These are phyloP conservation scores for Chinchilla lanigera DNA, from an alignment of 2,113 vertebrate genomes.

Conservation along the genomic window DNA sequence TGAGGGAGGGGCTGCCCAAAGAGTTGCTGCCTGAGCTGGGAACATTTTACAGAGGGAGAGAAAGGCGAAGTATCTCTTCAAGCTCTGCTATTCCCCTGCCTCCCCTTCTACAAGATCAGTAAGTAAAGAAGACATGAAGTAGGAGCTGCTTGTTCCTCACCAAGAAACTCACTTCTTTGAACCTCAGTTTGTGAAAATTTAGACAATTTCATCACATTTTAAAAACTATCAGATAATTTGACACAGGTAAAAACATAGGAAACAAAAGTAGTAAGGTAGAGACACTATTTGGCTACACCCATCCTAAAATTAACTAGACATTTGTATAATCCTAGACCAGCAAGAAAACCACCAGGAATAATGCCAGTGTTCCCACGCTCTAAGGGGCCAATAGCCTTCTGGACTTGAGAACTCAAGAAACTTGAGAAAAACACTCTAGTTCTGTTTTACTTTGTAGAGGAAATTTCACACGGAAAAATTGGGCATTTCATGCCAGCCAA, in stretches of 20 bases:
- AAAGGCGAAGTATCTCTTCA: background rate
- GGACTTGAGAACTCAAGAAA: background rate
- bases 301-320: background rate
- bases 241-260: slow-evolving; percentile 22
- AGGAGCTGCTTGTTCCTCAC: background rate
- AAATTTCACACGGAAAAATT: background rate
- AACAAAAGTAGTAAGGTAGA: slow-evolving; percentile 14
- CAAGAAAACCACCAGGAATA: background rate
- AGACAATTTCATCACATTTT: background rate
- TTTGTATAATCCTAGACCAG: background rate
- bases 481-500: background rate
- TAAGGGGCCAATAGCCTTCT: background rate
- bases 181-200: background rate
- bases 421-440: background rate
- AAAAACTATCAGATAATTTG: background rate
- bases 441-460: background rate
- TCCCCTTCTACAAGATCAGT: background rate
- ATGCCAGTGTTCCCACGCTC: background rate
- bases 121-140: background rate
- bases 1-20: background rate
- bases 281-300: background rate
- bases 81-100: accelerated
- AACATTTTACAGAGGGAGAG: background rate
- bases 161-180: background rate
- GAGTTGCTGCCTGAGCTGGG: background rate